These are phyloP conservation scores for Penaeus monodon DNA, from an alignment of 2,888 invertebrate species.

Conservation along the genomic window DNA sequence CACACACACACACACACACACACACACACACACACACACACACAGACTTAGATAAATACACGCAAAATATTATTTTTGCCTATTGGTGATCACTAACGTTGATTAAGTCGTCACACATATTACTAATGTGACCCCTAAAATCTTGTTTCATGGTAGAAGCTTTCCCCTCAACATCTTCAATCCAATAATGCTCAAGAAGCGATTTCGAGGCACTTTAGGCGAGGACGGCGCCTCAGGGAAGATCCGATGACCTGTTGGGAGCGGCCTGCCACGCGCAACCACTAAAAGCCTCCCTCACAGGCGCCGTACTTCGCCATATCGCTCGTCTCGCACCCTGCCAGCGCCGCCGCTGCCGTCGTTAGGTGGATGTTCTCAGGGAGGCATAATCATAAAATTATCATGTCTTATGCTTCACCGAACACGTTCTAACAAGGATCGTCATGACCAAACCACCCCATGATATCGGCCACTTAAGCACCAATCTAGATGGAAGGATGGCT, in stretches of 20 bases:
- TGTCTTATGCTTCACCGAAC: background rate
- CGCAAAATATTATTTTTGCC: no score
- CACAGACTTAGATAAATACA: background rate
- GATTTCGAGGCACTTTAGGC: conserved; percentile 58
- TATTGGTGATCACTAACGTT: background rate
- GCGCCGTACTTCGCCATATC: conserved; percentile 36
- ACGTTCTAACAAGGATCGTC: conserved; percentile 21
- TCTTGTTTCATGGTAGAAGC: conserved; percentile 33
- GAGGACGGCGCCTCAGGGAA: conserved; percentile 55
- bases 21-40: background rate
- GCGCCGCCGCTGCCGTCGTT: background rate
- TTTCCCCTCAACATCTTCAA: conserved; percentile 53
- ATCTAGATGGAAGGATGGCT: background rate
- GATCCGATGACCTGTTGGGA: conserved; percentile 56
- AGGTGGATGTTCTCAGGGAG: no score
- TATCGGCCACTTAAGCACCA: background rate
- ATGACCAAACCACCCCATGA: conserved; percentile 6
- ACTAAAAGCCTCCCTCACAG: conserved; percentile 40
- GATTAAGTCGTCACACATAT: conserved; percentile 23
- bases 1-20: background rate
- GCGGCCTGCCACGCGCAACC: conserved; percentile 35
- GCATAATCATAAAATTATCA: conserved; percentile 11
- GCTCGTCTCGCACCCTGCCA: conserved; percentile 7
- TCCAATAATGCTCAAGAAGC: conserved; percentile 60
- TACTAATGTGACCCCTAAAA: background rate